A percentile compares a stretch with the other conserved stretches of the same genome.
Evolutionary conservation across 1,140 invertebrate genomes (phyloP).

Genomic region (Paralvinella palmiformis): DNA sequence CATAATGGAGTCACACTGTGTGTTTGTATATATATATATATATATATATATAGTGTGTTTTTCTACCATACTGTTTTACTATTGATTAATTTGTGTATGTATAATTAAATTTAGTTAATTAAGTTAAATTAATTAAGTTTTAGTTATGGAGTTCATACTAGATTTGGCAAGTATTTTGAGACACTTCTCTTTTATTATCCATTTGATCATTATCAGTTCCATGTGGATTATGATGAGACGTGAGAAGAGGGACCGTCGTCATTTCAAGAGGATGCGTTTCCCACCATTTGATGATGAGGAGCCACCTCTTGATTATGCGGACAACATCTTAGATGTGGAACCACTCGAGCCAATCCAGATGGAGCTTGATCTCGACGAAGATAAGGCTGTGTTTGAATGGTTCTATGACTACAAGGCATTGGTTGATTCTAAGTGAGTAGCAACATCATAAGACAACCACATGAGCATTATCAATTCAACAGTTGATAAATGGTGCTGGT

Average conservation of each 20-base stretch:
- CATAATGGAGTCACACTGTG: no score
- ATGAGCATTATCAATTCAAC: no score
- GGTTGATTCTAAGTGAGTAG: conserved; percentile 66
- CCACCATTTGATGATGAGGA: conserved; percentile 99
- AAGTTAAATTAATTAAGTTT: no score
- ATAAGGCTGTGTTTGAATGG: conserved; percentile 79
- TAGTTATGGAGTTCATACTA: no score
- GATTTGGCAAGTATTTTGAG: neutral
- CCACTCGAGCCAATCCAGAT: conserved; percentile 99
- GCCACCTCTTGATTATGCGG: conserved; percentile 97
- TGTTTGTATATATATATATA: no score
- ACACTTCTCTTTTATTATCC: neutral
- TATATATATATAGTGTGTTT: no score
- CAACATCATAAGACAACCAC: no score
- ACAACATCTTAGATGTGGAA: conserved; percentile 98
- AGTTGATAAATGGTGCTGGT: no score
- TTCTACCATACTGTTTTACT: no score
- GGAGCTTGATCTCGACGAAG: conserved; percentile 94
- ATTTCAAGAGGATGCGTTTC: conserved; percentile 99
- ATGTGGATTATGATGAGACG: conserved; percentile 99
- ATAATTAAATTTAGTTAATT: no score
- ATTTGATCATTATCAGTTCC: conserved; percentile 58
- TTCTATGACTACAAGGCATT: conserved; percentile 98
- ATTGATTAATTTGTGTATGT: no score
- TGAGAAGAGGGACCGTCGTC: conserved; percentile 95